These are phyloP conservation scores for Achlya flavicornis DNA, from an alignment of 2,888 invertebrate species.

Conservation along the genomic window DNA sequence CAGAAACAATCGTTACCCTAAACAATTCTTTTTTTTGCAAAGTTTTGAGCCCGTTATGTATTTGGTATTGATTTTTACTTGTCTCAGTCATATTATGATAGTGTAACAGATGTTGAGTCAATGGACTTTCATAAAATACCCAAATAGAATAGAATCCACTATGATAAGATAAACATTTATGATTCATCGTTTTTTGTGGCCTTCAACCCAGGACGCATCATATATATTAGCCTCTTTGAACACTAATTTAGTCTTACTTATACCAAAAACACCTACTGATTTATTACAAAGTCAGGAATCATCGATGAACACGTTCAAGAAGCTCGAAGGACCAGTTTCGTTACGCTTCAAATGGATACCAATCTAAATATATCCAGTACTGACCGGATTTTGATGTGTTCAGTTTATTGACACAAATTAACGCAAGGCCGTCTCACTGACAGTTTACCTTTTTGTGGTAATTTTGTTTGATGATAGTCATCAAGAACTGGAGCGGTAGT, in stretches of 20 bases:
- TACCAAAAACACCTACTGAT: neutral
- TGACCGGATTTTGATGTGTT: constrained; percentile 17
- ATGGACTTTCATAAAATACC: too few relatives aligned
- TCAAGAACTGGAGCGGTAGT: constrained; percentile 3
- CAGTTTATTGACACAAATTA: constrained; percentile 22
- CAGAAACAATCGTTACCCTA: too few relatives aligned
- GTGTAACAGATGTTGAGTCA: too few relatives aligned
- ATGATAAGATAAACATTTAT: too few relatives aligned
- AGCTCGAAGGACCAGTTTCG: neutral
- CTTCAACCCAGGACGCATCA: too few relatives aligned
- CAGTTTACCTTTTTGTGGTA: constrained; percentile 16
- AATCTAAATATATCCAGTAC: constrained; percentile 14
- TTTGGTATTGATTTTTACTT: too few relatives aligned
- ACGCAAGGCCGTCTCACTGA: constrained; percentile 12
- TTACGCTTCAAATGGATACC: neutral
- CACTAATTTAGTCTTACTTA: neutral
- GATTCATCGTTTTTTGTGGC: too few relatives aligned
- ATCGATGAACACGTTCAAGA: neutral
- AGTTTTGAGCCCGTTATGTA: too few relatives aligned
- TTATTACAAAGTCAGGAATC: neutral
- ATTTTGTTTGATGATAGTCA: constrained; percentile 11
- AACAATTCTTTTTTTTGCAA: too few relatives aligned
- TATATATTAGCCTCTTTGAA: neutral
- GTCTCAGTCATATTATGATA: too few relatives aligned
- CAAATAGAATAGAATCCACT: too few relatives aligned